These are phyloP conservation scores for Malacosoma neustria DNA, from an alignment of 2,888 invertebrate genomes.

Conservation along the genomic window DNA sequence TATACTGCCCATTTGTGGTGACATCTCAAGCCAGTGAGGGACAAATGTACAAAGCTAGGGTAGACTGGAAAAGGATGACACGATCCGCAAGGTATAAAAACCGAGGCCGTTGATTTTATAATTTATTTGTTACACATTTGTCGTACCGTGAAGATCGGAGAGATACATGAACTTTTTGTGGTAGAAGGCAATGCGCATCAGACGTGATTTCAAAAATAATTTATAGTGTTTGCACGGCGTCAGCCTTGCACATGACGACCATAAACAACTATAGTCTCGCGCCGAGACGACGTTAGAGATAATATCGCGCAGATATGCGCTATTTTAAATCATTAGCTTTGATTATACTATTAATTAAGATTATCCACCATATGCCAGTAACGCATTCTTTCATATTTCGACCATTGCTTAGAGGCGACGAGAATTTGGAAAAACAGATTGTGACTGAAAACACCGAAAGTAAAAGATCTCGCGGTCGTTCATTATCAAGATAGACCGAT, in stretches of 20 bases:
- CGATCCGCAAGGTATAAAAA: conserved; percentile 58
- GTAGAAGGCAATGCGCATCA: conserved; percentile 63
- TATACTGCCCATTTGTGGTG: conserved; percentile 49
- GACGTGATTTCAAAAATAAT: conserved; percentile 70
- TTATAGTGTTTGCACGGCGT: conserved; percentile 64
- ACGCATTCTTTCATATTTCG: too few species aligned
- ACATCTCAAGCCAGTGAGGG: conserved; percentile 43
- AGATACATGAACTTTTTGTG: conserved; percentile 71
- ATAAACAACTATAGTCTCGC: conserved; percentile 40
- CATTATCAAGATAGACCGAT: too few species aligned
- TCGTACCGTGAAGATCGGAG: conserved; percentile 72
- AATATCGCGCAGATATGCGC: neutral
- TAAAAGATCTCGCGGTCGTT: too few species aligned
- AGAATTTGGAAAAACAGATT: too few species aligned
- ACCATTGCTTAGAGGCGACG: too few species aligned
- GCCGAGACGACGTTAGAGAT: conserved; percentile 3
- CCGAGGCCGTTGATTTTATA: conserved; percentile 68
- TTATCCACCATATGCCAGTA: too few species aligned
- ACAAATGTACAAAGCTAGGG: conserved; percentile 26
- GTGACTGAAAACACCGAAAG: too few species aligned
- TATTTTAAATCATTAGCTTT: conserved; percentile 7
- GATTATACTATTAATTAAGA: too few species aligned
- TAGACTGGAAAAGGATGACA: conserved; percentile 27
- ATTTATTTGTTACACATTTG: conserved; percentile 75
- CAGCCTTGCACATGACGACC: conserved; percentile 45